These are phyloP conservation scores for Labeo catla DNA, from an alignment of 2,113 vertebrate genomes.

Conservation along the genomic window DNA sequence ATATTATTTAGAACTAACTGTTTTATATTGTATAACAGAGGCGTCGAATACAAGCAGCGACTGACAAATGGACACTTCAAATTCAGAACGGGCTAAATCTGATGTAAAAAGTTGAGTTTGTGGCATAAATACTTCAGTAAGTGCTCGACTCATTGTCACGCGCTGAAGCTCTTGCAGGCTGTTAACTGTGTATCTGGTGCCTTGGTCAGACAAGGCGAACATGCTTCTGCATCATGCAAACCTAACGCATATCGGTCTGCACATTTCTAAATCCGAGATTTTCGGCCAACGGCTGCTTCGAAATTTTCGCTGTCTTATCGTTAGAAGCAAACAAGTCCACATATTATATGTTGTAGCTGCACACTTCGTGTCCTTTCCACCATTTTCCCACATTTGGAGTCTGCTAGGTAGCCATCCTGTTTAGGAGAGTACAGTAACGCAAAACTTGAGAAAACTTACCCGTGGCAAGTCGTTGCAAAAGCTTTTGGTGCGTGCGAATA, in stretches of 20 bases:
- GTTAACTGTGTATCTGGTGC: not conserved
- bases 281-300: not conserved
- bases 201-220: not conserved
- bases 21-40: not conserved
- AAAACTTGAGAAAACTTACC: conserved; percentile 75
- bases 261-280: not conserved
- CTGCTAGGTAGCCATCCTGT: conserved; percentile 44
- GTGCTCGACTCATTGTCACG: not conserved
- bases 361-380: conserved; percentile 65
- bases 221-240: conserved; percentile 11
- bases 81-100: not conserved
- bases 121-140: not conserved
- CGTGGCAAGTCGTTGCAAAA: conserved; percentile 59
- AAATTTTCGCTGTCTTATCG: not conserved
- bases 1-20: not conserved
- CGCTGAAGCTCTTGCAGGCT: not conserved
- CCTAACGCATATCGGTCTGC: not conserved
- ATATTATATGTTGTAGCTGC: conserved; percentile 2
- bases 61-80: not conserved
- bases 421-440: conserved; percentile 51
- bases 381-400: conserved; percentile 69
- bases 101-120: not conserved
- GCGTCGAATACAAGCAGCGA: not conserved
- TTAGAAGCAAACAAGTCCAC: not conserved
- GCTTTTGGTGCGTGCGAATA: conserved; percentile 21